These are phyloP conservation scores for Parazoanthus swiftii DNA, from an alignment of 92 coral and sea anemone genomes.

Conservation along the genomic window DNA sequence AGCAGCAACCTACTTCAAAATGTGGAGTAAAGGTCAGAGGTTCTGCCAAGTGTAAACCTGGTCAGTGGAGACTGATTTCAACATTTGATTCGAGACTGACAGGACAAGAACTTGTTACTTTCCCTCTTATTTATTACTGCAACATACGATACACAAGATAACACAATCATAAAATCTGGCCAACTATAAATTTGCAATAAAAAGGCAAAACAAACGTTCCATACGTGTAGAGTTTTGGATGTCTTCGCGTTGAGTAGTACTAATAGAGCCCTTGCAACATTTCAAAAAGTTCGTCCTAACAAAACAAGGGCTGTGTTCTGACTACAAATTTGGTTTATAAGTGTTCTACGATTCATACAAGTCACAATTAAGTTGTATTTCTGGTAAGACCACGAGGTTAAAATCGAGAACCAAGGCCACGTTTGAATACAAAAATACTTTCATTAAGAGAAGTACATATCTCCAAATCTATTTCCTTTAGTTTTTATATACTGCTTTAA, in stretches of 20 bases:
- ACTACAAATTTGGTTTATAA: no score
- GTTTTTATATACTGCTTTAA: not conserved
- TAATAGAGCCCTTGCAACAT: no score
- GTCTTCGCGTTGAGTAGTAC: no score
- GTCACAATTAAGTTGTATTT: not conserved
- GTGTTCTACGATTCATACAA: no score
- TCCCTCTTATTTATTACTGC: not conserved
- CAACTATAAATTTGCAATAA: not conserved
- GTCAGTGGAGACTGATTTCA: not conserved
- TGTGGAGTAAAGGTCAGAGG: not conserved
- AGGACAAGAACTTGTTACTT: not conserved
- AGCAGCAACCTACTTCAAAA: not conserved
- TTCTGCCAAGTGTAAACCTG: not conserved
- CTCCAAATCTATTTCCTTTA: not conserved
- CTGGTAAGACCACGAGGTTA: not conserved
- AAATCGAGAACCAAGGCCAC: not conserved
- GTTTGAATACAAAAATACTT: not conserved
- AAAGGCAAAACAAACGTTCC: no score
- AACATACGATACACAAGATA: not conserved
- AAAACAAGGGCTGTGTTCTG: no score
- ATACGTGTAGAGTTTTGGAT: no score
- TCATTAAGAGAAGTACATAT: not conserved
- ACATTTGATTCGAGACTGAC: not conserved
- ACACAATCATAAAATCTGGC: not conserved
- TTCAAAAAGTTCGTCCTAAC: no score